Evolutionary conservation across 2,113 vertebrate species (phyloP), one percentile per base, ranked within the genome.

Genomic region (Xenus cinereus): DNA sequence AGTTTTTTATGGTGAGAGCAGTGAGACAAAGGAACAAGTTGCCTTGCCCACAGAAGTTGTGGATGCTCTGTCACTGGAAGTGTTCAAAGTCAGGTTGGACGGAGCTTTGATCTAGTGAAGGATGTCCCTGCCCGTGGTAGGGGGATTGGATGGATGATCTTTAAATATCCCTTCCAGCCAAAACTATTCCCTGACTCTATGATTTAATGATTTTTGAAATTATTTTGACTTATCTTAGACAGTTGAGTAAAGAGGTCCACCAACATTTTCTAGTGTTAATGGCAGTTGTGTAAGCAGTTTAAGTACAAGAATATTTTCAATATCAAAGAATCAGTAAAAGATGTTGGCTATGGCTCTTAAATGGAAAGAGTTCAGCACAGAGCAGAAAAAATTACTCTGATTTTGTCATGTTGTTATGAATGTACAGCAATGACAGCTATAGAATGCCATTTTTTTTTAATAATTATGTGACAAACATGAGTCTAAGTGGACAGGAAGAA

Each of bases 341-440:
- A 21, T 27, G 4, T n/a, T 68, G 14, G 4, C 16, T 45, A 24
- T 32, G 5, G 6, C 3, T 81, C 5, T 45, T 62, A 46, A 62
- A 32, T 8, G 6, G 10, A 57, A 80, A 21, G 27, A 53, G 3
- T 33, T 76, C 37, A 80, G 43, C 11, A 56, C 5, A n/a, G 16
- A 75, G 4, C 9, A 32, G 60, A 62, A 76, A 53, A 39, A 2
- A 7, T 35, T 66, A 28, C 14, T 72, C 6, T 16, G 20, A 59
- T 60, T 77, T 59, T 74, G 13, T 28, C 0, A 0, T 21, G 6
- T 17, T 73, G 18, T 27, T 75, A 17, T 64, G 9, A 16, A 20
- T 0, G 0, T 46, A 41, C 12, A 71, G 10, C 16, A 72, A n/a
- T 2, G 8, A 32, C 15, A 53, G 33, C 14, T 54, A 50, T 8